phyloP scores from a whole-genome alignment of 2,888 invertebrate genomes.

The Caenorhabditis plicata region DNA sequence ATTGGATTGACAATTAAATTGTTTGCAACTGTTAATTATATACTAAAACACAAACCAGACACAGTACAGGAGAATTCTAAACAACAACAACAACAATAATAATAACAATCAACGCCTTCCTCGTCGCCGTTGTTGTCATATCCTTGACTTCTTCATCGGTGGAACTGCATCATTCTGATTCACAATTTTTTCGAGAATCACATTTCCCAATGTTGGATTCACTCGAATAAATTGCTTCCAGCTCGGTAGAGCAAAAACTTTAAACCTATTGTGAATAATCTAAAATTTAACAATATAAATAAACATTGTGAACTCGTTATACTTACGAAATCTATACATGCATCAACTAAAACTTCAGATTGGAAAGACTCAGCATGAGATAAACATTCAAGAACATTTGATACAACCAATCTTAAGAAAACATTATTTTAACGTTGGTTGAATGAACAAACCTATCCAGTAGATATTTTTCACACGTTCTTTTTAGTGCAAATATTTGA shows the following conservation, averaged over 20 bases:
- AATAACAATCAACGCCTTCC: no score
- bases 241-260: slow-evolving; percentile 44
- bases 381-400: slow-evolving; percentile 57
- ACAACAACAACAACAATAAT: no score
- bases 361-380: slow-evolving; percentile 56
- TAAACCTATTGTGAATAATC: slow-evolving; percentile 28
- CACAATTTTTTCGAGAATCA: slow-evolving; percentile 57
- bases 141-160: slow-evolving; percentile 40
- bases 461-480: slow-evolving; percentile 56
- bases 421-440: neutral
- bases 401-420: slow-evolving; percentile 35
- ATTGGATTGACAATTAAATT: no score
- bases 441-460: slow-evolving; percentile 12
- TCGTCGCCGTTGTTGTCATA: no score
- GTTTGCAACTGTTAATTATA: no score
- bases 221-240: slow-evolving; percentile 88
- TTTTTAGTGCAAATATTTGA: slow-evolving; percentile 58
- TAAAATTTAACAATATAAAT: slow-evolving; percentile 4
- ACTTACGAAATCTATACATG: slow-evolving; percentile 51
- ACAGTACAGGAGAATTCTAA: no score
- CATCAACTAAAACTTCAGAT: slow-evolving; percentile 52
- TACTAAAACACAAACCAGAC: no score
- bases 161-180: slow-evolving; percentile 37
- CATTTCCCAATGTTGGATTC: slow-evolving; percentile 69
- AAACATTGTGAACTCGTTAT: no score